Evolutionary conservation across 1,140 invertebrate genomes (phyloP).

Genomic region (Drosophila biarmipes): DNA sequence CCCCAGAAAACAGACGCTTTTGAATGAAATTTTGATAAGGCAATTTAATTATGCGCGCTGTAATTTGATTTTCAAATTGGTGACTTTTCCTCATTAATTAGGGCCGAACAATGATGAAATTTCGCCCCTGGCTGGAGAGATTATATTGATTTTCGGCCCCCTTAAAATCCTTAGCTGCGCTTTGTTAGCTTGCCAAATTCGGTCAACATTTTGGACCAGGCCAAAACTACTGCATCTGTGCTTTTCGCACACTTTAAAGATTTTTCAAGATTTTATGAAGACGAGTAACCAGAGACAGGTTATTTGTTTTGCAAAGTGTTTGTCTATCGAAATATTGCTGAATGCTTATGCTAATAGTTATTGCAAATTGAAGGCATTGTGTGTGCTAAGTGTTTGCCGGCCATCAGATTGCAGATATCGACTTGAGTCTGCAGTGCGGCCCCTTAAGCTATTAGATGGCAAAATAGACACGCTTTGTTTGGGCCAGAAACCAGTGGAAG

Average conservation of each 20-base stretch:
- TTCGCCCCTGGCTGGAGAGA: conserved; percentile 40
- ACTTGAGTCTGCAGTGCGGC: conserved; percentile 3
- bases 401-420: conserved; percentile 36
- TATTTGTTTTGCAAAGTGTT: conserved; percentile 39
- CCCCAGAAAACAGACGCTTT: conserved; percentile 44
- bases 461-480: conserved; percentile 19
- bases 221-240: conserved; percentile 8
- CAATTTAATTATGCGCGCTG: conserved; percentile 75
- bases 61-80: conserved; percentile 74
- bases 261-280: neutral
- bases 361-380: conserved; percentile 35
- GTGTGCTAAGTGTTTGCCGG: conserved; percentile 29
- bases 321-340: conserved; percentile 21
- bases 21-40: conserved; percentile 78
- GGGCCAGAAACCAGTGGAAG: too few relatives aligned
- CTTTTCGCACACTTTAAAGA: conserved; percentile 7
- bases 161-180: conserved; percentile 2
- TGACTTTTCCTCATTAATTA: conserved; percentile 74
- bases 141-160: conserved; percentile 51
- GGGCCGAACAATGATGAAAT: conserved; percentile 60
- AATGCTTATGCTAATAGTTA: conserved; percentile 37
- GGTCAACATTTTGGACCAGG: neutral
- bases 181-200: conserved; percentile 12
- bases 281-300: neutral
- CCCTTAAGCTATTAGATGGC: conserved; percentile 36